Conservation (phyloP, 2,113 vertebrate genomes). For the Cairina moschata region DNA sequence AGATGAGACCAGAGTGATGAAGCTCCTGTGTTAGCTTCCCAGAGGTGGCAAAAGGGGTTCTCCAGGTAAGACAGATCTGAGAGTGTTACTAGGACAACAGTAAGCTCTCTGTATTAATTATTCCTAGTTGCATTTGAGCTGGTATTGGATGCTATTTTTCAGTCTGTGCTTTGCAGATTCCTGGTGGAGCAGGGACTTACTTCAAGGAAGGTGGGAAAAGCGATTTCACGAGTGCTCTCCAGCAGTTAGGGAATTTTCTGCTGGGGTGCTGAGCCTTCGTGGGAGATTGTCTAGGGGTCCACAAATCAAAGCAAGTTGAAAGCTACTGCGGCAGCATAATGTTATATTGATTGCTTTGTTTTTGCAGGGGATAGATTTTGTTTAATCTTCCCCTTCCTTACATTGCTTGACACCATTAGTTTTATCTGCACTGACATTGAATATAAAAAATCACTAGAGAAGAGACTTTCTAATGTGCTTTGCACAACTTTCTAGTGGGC, state of each 20-base stretch:
- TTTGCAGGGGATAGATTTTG: constrained; percentile 68
- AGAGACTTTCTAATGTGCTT: constrained; percentile 6
- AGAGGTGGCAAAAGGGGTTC: neutral
- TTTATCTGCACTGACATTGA: constrained; percentile 39
- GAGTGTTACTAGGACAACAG: neutral
- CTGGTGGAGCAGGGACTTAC: neutral
- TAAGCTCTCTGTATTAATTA: neutral
- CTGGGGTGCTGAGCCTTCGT: neutral
- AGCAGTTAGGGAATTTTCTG: neutral
- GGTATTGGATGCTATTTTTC: neutral
- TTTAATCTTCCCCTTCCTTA: constrained; percentile 65
- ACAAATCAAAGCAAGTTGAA: constrained; percentile 60
- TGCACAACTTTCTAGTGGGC: neutral
- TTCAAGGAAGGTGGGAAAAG: neutral
- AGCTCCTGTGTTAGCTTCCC: neutral
- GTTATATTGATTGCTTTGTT: constrained; percentile 62
- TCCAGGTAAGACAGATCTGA: neutral
- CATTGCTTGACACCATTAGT: constrained; percentile 42
- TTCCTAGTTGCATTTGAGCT: neutral
- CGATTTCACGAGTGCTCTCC: neutral
- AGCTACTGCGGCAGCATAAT: constrained; percentile 30
- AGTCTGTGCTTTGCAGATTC: neutral
- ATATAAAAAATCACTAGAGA: constrained; percentile 4
- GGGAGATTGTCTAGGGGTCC: neutral
- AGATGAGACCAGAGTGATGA: neutral